A percentile compares a stretch with the other conserved stretches of the same genome.
These are phyloP conservation scores for Actias luna DNA, from an alignment of 2,888 invertebrate species.

Conservation along the genomic window DNA sequence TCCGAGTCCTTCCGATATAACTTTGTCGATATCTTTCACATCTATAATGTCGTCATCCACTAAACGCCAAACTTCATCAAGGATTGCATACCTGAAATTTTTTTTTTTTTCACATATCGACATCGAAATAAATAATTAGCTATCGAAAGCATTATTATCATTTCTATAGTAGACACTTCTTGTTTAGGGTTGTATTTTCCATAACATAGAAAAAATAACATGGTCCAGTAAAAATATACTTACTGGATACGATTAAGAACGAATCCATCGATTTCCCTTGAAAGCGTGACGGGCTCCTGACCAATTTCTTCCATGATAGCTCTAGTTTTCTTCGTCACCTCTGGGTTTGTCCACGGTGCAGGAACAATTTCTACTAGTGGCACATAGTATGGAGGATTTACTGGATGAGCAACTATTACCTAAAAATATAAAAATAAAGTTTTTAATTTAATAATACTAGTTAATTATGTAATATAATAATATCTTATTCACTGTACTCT, in stretches of 20 bases:
- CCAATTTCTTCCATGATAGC: constrained; percentile 92
- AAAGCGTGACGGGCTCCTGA: constrained; percentile 93
- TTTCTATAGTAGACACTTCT: not conserved
- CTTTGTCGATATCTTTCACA: constrained; percentile 94
- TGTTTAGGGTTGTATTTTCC: too few species aligned
- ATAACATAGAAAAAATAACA: too few species aligned
- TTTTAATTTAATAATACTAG: not conserved
- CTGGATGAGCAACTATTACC: constrained; percentile 94
- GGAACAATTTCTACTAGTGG: constrained; percentile 97
- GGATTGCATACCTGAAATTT: constrained; percentile 85
- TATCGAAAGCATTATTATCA: not conserved
- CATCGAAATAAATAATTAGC: too few species aligned
- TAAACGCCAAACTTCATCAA: constrained; percentile 95
- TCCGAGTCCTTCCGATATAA: constrained; percentile 96
- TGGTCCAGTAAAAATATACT: constrained; percentile 45
- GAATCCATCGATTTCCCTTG: constrained; percentile 95
- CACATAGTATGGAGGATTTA: constrained; percentile 98
- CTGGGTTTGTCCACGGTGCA: constrained; percentile 94
- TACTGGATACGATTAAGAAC: constrained; percentile 96
- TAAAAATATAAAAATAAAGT: constrained; percentile 48
- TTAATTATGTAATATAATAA: not conserved
- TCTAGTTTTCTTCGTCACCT: constrained; percentile 87
- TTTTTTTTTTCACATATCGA: not conserved
- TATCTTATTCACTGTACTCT: too few species aligned
- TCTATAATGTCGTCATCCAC: constrained; percentile 92